Base-by-base conservation (phyloP, 2,113 vertebrate genomes). In the Noturus placidus region DNA sequence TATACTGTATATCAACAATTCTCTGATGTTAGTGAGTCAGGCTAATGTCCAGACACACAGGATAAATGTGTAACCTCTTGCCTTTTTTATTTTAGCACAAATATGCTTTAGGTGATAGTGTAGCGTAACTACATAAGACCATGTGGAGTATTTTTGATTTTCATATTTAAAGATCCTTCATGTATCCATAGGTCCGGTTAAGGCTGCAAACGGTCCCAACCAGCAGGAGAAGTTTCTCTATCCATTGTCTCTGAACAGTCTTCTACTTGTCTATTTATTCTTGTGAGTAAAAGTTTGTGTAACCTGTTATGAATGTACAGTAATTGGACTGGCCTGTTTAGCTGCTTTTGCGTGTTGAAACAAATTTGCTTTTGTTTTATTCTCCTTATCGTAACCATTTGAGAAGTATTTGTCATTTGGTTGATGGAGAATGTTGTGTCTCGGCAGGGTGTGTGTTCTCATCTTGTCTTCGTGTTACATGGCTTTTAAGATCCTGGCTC, bases 401-500 rank as follows among this genome's bases (percentile, higher is more conserved):
- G 33, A 52, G n/a, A 30, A 38, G 46, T 11, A 22, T 50, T 76
- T 76, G 7, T 54, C 35, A 20, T 54, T 72, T n/a, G 2, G 7
- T 78, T 78, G 14, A 84, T 52, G 0, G 3, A 59, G 50, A 11
- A n/a, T 9, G 14, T 84, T 79, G 82, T 90, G 67, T 88, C 79
- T 59, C 89, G 91, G 22, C 93, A 99, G 98, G 33, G 97, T 98
- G 88, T 97, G 96, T 84, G 46, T 96, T 27, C 93, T 99, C 72
- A 93, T 98, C 85, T 50, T 98, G 91, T 98, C 97, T 0, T 97
- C 97, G 69, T 96, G 97, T 93, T 99, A 97, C 91, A 96, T 99
- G 96, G 95, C 96, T 59, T 95, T 97, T 0, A 97, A 97, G 95
- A 97, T 99, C 89, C 86, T 93, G 77, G 91, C 94, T 20, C 91